phyloP scores from a whole-genome alignment of 2,113 vertebrate species.

The Cairina moschata region DNA sequence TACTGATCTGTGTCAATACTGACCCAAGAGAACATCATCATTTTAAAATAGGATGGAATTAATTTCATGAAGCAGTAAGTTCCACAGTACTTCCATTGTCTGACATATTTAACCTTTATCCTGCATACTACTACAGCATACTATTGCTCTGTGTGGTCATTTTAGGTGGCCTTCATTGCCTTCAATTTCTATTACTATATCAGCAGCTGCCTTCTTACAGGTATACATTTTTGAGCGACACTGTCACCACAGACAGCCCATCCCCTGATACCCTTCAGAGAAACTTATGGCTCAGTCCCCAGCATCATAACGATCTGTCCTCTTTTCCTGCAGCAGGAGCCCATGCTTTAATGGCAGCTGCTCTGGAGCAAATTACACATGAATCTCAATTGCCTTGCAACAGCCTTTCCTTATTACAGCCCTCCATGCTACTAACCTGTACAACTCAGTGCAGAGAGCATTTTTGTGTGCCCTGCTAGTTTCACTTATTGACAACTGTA shows the following conservation, averaged over 20 bases:
- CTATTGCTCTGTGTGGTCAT: not conserved
- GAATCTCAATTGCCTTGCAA: not conserved
- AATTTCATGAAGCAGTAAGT: not conserved
- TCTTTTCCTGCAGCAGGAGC: not conserved
- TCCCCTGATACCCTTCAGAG: not conserved
- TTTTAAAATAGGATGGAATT: not conserved
- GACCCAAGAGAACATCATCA: not conserved
- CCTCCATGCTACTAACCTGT: not conserved
- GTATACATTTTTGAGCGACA: not conserved
- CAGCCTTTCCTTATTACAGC: not conserved
- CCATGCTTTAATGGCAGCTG: not conserved
- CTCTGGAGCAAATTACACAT: not conserved
- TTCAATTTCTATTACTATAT: not conserved
- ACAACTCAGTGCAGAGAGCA: not conserved
- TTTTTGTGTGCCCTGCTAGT: not conserved
- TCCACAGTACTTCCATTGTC: not conserved
- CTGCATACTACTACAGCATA: not conserved
- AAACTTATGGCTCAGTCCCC: not conserved
- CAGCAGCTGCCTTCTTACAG: not conserved
- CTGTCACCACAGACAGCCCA: rapidly evolving
- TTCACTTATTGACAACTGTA: rapidly evolving
- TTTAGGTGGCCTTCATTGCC: not conserved
- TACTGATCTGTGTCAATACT: not conserved
- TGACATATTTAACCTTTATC: not conserved
- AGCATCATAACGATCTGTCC: not conserved